A percentile compares a stretch with the other conserved stretches of the same genome.
Evolutionary conservation across 2,797 vertebrate genomes (phyloP).

Genomic region (Poeciliopsis presidionis): DNA sequence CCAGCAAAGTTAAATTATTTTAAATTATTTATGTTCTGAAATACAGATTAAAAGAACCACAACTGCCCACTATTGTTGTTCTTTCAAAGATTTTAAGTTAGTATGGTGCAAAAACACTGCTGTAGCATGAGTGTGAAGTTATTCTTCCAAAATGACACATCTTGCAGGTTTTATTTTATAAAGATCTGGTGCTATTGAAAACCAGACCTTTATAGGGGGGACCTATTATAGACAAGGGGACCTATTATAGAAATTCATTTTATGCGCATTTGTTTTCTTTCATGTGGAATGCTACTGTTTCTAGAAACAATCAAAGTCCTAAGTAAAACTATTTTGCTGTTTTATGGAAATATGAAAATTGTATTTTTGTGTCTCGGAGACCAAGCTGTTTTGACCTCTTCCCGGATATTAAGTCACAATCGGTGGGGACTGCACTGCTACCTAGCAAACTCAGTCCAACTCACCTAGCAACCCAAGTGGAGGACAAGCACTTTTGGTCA

Average conservation of each 20-base stretch:
- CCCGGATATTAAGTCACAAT: no score
- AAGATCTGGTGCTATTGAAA: background rate
- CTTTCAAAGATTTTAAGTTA: background rate
- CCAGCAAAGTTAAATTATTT: background rate
- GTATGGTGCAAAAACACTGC: background rate
- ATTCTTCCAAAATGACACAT: background rate
- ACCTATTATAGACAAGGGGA: background rate
- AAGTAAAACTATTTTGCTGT: no score
- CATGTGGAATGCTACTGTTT: no score
- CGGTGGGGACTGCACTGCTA: no score
- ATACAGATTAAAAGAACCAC: background rate
- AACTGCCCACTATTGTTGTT: background rate
- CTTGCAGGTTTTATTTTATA: background rate
- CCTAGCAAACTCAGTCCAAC: no score
- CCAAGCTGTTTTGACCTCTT: no score
- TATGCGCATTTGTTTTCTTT: background rate
- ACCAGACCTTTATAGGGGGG: background rate
- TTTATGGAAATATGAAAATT: no score
- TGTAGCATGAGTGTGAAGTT: background rate
- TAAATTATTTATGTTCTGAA: background rate
- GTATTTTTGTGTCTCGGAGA: no score
- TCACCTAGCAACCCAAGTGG: no score
- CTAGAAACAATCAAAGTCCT: no score
- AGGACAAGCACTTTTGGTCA: no score
- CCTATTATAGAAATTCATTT: background rate